phyloP scores from a whole-genome alignment of 2,888 invertebrate species.

The Leptopilina syphax region DNA sequence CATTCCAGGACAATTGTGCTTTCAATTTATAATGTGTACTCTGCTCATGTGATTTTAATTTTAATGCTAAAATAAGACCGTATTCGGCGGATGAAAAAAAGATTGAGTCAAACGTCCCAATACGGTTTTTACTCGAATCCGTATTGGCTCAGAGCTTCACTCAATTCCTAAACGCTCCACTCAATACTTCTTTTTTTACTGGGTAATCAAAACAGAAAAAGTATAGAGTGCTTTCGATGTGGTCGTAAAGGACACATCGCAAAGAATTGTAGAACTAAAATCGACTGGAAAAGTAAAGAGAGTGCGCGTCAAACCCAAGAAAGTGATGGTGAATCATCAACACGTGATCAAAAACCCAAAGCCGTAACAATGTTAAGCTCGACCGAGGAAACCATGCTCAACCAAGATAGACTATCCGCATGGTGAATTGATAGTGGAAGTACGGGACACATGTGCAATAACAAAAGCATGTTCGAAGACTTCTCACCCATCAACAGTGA shows the following conservation, averaged over 20 bases:
- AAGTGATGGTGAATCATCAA: background rate
- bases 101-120: no score
- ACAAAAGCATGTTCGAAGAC: background rate
- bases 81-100: no score
- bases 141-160: no score
- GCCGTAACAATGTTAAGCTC: background rate
- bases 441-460: conserved; percentile 43
- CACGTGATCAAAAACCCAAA: background rate
- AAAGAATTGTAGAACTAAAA: background rate
- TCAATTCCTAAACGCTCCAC: no score
- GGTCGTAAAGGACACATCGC: background rate
- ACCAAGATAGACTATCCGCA: background rate
- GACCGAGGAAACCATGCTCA: background rate
- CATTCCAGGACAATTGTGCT: no score
- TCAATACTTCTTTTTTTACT: no score
- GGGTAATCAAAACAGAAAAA: background rate
- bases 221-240: conserved; percentile 2
- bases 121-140: no score
- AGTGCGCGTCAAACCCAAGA: background rate
- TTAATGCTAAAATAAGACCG: no score
- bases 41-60: no score
- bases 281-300: background rate
- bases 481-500: background rate
- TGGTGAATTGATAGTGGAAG: conserved; percentile 44
- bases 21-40: no score